A percentile compares a stretch with the other conserved stretches of the same genome.
These are phyloP conservation scores for Vanessa cardui DNA, from an alignment of 2,888 invertebrate species.

Conservation along the genomic window DNA sequence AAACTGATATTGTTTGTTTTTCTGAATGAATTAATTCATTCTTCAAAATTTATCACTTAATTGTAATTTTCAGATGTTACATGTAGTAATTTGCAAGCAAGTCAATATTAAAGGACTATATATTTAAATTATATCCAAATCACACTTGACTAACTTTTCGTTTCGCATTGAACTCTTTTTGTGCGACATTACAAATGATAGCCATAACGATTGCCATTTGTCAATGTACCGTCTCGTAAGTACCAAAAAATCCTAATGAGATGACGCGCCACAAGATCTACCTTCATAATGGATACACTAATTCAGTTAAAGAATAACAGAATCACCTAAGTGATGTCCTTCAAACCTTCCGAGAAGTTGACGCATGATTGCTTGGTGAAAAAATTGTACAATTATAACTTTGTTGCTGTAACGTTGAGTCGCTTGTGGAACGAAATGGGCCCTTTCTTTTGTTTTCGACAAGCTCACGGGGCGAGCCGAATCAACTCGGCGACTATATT, in stretches of 20 bases:
- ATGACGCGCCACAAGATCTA: slow-evolving; percentile 57
- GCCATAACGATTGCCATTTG: slow-evolving; percentile 56
- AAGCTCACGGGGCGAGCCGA: slow-evolving; percentile 60
- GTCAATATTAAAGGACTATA: neutral
- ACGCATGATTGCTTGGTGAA: slow-evolving; percentile 53
- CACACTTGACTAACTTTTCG: slow-evolving; percentile 12
- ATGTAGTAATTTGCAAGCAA: neutral
- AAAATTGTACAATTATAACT: slow-evolving; percentile 64
- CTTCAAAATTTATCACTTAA: too few species aligned
- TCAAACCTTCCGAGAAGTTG: slow-evolving; percentile 71
- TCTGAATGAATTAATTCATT: too few species aligned
- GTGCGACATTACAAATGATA: slow-evolving; percentile 50
- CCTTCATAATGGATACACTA: slow-evolving; percentile 57
- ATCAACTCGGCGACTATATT: slow-evolving; percentile 60
- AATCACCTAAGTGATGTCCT: slow-evolving; percentile 60
- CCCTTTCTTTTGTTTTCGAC: slow-evolving; percentile 70
- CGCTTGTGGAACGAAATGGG: slow-evolving; percentile 55
- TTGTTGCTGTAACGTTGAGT: slow-evolving; percentile 56
- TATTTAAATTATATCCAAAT: neutral
- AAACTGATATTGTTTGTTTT: too few species aligned
- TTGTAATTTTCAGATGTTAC: too few species aligned
- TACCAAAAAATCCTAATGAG: slow-evolving; percentile 61
- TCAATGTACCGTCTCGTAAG: slow-evolving; percentile 55
- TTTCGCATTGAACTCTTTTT: slow-evolving; percentile 31
- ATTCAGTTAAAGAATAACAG: slow-evolving; percentile 53